phyloP scores from a whole-genome alignment of 2,113 vertebrate genomes.

The Catharus minimus region DNA sequence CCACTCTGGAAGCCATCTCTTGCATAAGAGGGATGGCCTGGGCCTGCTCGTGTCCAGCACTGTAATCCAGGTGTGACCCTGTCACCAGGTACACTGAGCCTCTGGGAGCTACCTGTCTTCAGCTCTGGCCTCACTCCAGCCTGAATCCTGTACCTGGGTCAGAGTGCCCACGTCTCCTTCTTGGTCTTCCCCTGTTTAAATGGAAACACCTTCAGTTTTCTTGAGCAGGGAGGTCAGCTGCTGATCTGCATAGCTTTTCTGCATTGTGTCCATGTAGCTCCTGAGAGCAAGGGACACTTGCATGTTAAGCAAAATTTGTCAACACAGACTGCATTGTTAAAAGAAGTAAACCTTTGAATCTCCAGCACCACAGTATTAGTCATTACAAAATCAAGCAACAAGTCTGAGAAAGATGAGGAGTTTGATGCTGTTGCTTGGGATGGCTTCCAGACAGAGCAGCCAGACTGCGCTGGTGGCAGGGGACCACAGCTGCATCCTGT shows the following conservation, averaged over 20 bases:
- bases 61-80: not conserved
- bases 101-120: not conserved
- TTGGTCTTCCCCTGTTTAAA: not conserved
- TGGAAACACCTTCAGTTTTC: not conserved
- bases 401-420: not conserved
- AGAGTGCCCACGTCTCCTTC: not conserved
- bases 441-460: not conserved
- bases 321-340: not conserved
- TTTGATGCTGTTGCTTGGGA: not conserved
- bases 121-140: not conserved
- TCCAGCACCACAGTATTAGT: not conserved
- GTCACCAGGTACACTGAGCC: not conserved
- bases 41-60: not conserved
- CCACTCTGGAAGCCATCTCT: not conserved
- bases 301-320: not conserved
- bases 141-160: not conserved
- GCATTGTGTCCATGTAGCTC: not conserved
- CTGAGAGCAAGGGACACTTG: not conserved
- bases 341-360: constrained; percentile 16
- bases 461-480: not conserved
- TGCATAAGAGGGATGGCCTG: not conserved
- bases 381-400: not conserved
- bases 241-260: not conserved
- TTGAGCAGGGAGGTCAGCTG: not conserved
- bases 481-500: not conserved